These are phyloP conservation scores for Esox niger DNA, from an alignment of 2,113 vertebrate species.

Conservation along the genomic window DNA sequence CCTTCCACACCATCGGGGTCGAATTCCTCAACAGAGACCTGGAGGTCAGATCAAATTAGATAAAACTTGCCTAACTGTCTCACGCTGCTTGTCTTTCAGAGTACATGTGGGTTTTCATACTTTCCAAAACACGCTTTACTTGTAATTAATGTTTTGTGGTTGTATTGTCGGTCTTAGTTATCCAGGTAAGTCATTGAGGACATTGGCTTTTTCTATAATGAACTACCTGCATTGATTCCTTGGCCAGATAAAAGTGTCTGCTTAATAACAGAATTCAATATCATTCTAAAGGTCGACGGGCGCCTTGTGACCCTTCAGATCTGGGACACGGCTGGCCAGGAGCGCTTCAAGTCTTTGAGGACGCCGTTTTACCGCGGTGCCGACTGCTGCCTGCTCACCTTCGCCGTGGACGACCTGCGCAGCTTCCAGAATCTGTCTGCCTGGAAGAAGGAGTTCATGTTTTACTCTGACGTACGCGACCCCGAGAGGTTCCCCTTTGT, in stretches of 20 bases:
- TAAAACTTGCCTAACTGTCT: too few relatives aligned
- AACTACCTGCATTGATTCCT: too few relatives aligned
- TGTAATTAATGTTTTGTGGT: too few relatives aligned
- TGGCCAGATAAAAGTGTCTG: too few relatives aligned
- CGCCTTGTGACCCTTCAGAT: conserved; percentile 95
- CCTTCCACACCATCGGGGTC: conserved; percentile 96
- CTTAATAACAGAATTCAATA: too few relatives aligned
- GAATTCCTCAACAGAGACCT: conserved; percentile 96
- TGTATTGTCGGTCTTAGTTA: too few relatives aligned
- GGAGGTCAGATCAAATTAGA: conserved; percentile 68
- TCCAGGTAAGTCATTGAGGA: too few relatives aligned
- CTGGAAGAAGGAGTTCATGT: conserved; percentile 97
- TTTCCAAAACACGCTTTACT: too few relatives aligned
- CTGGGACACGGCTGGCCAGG: conserved; percentile 97
- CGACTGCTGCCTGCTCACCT: conserved; percentile 97
- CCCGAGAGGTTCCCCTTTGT: conserved; percentile 93
- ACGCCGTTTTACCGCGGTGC: conserved; percentile 96
- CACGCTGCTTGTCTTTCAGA: too few relatives aligned
- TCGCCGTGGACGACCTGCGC: conserved; percentile 90
- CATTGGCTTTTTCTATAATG: too few relatives aligned
- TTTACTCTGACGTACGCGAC: conserved; percentile 90
- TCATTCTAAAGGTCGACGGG: conserved; percentile 72
- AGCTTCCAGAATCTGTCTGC: conserved; percentile 93
- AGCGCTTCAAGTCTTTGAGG: conserved; percentile 94
- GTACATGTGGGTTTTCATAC: too few relatives aligned